These are phyloP conservation scores for Ormyrus rosae DNA, from an alignment of 2,888 invertebrate genomes.

Conservation along the genomic window DNA sequence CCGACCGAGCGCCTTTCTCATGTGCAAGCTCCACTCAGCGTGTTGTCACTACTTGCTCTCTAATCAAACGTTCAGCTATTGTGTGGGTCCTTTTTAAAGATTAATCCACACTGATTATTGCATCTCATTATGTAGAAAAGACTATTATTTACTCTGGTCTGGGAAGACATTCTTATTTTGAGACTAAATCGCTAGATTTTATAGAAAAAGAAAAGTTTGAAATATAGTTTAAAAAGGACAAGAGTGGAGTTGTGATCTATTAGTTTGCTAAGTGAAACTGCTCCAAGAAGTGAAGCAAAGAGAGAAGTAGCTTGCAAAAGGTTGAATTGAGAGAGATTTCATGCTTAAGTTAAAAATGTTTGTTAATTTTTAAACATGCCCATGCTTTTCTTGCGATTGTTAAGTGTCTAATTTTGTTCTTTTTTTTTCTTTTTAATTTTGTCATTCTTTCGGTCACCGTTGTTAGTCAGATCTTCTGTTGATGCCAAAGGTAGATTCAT, in stretches of 20 bases:
- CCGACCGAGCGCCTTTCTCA: conserved; percentile 34
- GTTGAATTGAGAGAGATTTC: conserved; percentile 18
- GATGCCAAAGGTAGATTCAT: conserved; percentile 16
- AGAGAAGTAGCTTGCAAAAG: conserved; percentile 42
- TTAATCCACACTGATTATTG: neutral
- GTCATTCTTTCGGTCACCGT: neutral
- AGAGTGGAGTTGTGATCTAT: conserved; percentile 13
- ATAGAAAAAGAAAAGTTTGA: neutral
- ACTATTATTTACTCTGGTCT: neutral
- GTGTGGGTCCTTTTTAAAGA: conserved; percentile 35
- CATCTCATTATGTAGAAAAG: neutral
- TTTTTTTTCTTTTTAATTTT: conserved; percentile 6
- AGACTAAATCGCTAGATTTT: neutral
- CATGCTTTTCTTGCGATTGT: conserved; percentile 45
- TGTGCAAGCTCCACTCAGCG: conserved; percentile 62
- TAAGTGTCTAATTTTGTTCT: conserved; percentile 25
- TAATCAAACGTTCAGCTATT: conserved; percentile 33
- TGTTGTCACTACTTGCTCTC: conserved; percentile 51
- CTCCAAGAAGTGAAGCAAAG: conserved; percentile 28
- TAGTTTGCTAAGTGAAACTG: conserved; percentile 47
- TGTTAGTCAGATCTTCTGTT: conserved; percentile 16
- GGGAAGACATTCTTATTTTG: neutral
- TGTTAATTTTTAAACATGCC: conserved; percentile 49
- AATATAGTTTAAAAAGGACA: conserved; percentile 33
- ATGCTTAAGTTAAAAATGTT: conserved; percentile 46